Percentiles rank a stretch among this genome's conserved stretches.
Evolutionary conservation across 2,113 vertebrate species (phyloP).

Genomic region (Oxyruncus cristatus): DNA sequence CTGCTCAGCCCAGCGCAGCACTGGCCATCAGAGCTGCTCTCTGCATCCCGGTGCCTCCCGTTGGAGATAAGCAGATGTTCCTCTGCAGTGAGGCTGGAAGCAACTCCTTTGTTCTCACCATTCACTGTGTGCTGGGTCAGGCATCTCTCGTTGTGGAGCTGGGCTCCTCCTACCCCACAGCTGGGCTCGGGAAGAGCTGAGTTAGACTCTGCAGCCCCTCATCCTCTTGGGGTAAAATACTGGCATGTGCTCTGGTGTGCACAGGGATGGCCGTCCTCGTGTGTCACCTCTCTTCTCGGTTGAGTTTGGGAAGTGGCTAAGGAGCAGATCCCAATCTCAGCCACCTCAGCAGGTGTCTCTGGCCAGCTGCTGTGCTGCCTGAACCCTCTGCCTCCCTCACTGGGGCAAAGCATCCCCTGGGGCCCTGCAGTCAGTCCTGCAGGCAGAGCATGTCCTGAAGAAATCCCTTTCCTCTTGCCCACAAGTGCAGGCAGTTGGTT

Average conservation of each 20-base stretch:
- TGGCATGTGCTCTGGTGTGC: accelerated
- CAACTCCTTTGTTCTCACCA: accelerated
- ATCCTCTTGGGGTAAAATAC: background rate
- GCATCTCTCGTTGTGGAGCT: background rate
- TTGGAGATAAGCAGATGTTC: constrained; percentile 1
- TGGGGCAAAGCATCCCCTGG: background rate
- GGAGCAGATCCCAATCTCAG: background rate
- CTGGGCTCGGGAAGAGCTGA: background rate
- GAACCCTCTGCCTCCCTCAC: background rate
- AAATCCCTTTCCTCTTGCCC: background rate
- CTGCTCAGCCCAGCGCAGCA: background rate
- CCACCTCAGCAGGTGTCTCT: background rate
- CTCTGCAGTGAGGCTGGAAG: background rate
- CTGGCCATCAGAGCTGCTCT: background rate
- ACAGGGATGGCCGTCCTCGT: accelerated
- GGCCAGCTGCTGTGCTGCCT: background rate
- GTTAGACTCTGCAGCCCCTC: background rate
- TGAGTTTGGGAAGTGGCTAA: background rate
- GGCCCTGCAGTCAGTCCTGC: background rate
- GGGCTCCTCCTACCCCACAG: background rate
- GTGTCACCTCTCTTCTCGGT: background rate
- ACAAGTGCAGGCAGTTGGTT: background rate
- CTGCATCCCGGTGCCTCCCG: accelerated
- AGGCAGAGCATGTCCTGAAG: background rate
- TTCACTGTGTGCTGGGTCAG: accelerated